Base-by-base conservation (phyloP, 2,797 vertebrate genomes). In the Gymnocypris eckloni region DNA sequence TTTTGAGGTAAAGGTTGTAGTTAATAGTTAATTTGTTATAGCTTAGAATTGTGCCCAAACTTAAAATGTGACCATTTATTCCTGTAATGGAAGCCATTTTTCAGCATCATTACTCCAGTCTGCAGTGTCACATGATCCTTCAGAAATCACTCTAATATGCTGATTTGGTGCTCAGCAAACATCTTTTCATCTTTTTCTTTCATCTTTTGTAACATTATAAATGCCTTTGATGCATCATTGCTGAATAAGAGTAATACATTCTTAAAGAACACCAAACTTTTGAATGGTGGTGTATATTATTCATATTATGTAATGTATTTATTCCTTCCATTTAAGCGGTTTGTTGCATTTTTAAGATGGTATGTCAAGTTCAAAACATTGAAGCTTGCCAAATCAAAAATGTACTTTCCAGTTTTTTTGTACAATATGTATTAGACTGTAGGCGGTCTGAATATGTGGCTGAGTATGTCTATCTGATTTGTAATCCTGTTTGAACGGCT, bases 131-230 rank as follows among this genome's bases (percentile, higher is more conserved):
- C 66, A 39, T 10, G 41, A 72, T 72, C 41, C 22, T 45, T 15
- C 22, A 45, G 12, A 72, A 45, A 45, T 72, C 6, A 72, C 22
- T 72, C 22, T 45, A 25, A 43, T 25, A 45, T 72, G 22, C 22
- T 72, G 12, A 72, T 72, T 16, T 25, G 22, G 13, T 67, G 64
- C 64, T 37, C 64, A 67, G 64, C 64, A 67, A 67, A 67, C 64
- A 67, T 67, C 66, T 37, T 67, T 67, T 67, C 66, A 67, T 67
- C 33, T 18, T 67, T 67, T 37, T 18, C 66, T 67, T 67, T 67
- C 16, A 37, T 67, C 3, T 25, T 48, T 73, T 73, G 13, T 73
- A 73, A 73, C 43, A 76, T 75, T 52, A 52, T 11, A 75, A 67
- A 67, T 67, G 16, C 28, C 33, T 76, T 76, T 37, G 50, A 37